phyloP scores from a whole-genome alignment of 92 coral and sea anemone genomes.

The Epizoanthus scotinus region DNA sequence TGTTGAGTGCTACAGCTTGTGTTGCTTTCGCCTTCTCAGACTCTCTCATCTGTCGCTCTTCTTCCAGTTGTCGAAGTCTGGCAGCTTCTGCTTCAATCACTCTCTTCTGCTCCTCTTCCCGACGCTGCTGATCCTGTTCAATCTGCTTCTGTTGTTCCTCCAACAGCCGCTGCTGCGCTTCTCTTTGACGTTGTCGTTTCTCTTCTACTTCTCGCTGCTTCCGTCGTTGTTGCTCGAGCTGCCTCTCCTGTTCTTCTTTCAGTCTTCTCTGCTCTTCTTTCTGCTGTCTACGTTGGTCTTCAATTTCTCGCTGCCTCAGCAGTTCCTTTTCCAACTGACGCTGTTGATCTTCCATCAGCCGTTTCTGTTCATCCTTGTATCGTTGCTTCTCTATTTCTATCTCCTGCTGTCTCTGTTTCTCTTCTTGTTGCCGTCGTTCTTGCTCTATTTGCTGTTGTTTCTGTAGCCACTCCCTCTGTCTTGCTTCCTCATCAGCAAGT shows the following conservation, averaged over 20 bases:
- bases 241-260: conserved; percentile 32
- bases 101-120: conserved; percentile 33
- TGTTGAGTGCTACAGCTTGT: not conserved
- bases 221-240: not conserved
- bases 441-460: conserved; percentile 59
- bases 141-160: conserved; percentile 39
- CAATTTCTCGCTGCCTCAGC: conserved; percentile 23
- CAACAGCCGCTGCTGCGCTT: conserved; percentile 24
- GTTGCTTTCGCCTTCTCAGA: not conserved
- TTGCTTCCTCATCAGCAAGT: conserved; percentile 72
- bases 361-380: conserved; percentile 4
- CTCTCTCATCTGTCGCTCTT: not conserved
- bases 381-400: conserved; percentile 14
- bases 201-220: conserved; percentile 20
- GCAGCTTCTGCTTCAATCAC: conserved; percentile 19
- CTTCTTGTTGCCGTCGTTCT: conserved; percentile 57
- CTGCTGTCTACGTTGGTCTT: conserved; percentile 38
- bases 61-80: conserved; percentile 22
- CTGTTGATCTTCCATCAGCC: conserved; percentile 8
- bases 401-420: conserved; percentile 40
- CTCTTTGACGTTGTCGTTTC: conserved; percentile 25
- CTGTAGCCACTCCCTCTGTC: conserved; percentile 67
- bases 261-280: conserved; percentile 32
- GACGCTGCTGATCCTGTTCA: conserved; percentile 33
- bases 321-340: conserved; percentile 20